Conservation (phyloP, 1,140 invertebrate species). For the Trinorchestia longiramus region DNA sequence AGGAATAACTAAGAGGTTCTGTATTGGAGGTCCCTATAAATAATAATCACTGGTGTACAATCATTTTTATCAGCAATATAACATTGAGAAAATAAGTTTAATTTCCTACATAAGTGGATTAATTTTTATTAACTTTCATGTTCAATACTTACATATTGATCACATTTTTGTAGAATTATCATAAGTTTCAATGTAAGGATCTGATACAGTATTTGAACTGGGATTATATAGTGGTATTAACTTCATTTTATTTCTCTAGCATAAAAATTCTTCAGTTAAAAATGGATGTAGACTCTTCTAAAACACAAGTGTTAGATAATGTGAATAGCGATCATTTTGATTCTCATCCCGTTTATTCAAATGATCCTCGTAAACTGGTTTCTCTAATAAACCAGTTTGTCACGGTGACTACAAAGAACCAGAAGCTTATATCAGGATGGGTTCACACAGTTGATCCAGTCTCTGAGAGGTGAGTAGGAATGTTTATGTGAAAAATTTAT, state of each 20-base stretch:
- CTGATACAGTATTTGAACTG: too few species aligned
- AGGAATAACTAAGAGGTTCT: too few species aligned
- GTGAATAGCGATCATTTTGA: not conserved
- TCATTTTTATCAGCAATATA: too few species aligned
- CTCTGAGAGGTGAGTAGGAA: not conserved
- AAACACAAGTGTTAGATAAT: not conserved
- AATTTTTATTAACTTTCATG: too few species aligned
- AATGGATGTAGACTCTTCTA: not conserved
- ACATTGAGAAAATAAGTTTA: too few species aligned
- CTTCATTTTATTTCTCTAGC: not conserved
- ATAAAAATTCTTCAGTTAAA: not conserved
- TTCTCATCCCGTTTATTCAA: slow-evolving; percentile 12
- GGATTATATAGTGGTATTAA: not conserved
- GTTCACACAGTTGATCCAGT: not conserved
- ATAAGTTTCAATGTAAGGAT: too few species aligned
- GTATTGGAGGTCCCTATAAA: too few species aligned
- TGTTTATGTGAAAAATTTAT: not conserved
- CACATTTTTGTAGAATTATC: too few species aligned
- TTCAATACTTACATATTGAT: too few species aligned
- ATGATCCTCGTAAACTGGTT: slow-evolving; percentile 10
- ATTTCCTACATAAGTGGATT: too few species aligned
- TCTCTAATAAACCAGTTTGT: not conserved
- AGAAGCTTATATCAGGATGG: not conserved
- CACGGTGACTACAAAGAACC: not conserved
- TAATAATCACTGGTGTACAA: too few species aligned